phyloP scores from a whole-genome alignment of 1,140 invertebrate species.

The Drosophila tsacasi region DNA sequence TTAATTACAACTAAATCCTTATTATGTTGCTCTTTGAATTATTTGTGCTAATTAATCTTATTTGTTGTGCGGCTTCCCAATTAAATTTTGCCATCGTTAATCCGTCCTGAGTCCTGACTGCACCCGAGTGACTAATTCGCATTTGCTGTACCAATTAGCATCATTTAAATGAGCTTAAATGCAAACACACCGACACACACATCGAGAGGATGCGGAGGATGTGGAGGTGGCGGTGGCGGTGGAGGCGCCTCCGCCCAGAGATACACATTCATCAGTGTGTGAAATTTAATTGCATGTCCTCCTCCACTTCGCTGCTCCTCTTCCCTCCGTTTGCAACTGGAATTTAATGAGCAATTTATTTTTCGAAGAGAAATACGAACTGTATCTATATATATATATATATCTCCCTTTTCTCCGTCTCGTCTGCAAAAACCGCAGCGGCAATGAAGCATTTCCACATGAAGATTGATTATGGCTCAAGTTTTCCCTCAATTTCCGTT shows the following conservation, averaged over 20 bases:
- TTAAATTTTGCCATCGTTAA: slow-evolving; percentile 21
- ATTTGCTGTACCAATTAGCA: slow-evolving; percentile 32
- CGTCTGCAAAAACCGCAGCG: slow-evolving; percentile 27
- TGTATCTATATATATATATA: not conserved
- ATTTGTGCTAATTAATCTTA: slow-evolving; percentile 10
- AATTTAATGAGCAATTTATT: slow-evolving; percentile 68
- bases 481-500: slow-evolving; percentile 32
- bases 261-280: slow-evolving; percentile 49
- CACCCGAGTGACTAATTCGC: slow-evolving; percentile 26
- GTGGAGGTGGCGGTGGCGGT: too few relatives aligned
- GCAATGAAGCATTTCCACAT: slow-evolving; percentile 68
- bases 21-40: not conserved
- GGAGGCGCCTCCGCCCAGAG: not conserved
- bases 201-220: not conserved
- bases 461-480: slow-evolving; percentile 79
- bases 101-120: not conserved
- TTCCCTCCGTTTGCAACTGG: slow-evolving; percentile 14
- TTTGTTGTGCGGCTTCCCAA: slow-evolving; percentile 9
- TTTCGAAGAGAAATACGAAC: slow-evolving; percentile 10
- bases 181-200: not conserved
- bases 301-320: not conserved
- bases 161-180: slow-evolving; percentile 49
- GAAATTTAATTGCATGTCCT: slow-evolving; percentile 63
- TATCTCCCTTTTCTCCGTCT: not conserved
- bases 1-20: slow-evolving; percentile 6